A percentile compares a stretch with the other conserved stretches of the same genome.
Evolutionary conservation across 2,888 invertebrate species (phyloP).

Genomic region (Rutpela maculata): DNA sequence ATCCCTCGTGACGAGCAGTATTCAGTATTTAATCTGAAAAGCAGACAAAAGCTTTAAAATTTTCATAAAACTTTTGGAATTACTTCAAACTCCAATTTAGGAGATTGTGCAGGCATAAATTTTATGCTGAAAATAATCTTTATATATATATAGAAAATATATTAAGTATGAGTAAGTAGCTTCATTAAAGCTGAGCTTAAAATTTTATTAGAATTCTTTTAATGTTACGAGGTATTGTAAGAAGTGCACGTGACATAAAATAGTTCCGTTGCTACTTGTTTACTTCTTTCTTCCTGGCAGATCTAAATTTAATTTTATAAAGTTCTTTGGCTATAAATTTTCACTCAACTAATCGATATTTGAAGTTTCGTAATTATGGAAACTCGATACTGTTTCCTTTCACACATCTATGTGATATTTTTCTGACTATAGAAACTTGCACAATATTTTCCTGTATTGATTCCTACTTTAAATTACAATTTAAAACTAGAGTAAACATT

Average conservation of each 20-base stretch:
- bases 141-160: constrained; percentile 1
- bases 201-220: constrained; percentile 1
- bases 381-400: no score
- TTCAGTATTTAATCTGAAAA: constrained; percentile 45
- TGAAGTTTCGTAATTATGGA: no score
- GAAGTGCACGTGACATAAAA: background rate
- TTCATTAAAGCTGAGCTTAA: background rate
- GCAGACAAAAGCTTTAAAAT: constrained; percentile 47
- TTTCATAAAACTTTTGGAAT: constrained; percentile 41
- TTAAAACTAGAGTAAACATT: no score
- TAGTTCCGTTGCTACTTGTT: no score
- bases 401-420: no score
- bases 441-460: no score
- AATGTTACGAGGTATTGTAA: background rate
- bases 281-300: background rate
- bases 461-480: no score
- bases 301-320: background rate
- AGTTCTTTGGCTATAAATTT: background rate
- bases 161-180: background rate
- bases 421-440: no score
- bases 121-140: constrained; percentile 11
- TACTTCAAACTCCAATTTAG: constrained; percentile 22
- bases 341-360: background rate
- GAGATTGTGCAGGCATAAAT: constrained; percentile 30
- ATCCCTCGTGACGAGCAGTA: constrained; percentile 35